phyloP scores from a whole-genome alignment of 2,888 invertebrate genomes.

The Agonopterix subpropinquella region DNA sequence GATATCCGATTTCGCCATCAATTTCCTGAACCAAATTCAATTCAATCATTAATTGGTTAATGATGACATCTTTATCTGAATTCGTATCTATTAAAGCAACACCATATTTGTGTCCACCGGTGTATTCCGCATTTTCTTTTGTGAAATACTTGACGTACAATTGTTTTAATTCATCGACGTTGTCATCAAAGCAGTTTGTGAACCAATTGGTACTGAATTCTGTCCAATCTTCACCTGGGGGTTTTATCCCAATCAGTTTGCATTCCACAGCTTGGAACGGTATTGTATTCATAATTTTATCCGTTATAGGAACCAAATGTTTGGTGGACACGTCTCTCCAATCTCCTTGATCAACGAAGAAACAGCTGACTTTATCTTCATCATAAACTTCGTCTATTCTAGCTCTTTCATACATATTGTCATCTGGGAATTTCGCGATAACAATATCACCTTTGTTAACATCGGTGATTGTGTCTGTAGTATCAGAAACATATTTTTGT shows the following conservation, averaged over 20 bases:
- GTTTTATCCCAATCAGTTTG: conserved; percentile 67
- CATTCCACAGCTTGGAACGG: conserved; percentile 82
- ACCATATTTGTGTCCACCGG: conserved; percentile 64
- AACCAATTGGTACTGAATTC: conserved; percentile 71
- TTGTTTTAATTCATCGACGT: conserved; percentile 45
- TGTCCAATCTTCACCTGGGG: conserved; percentile 64
- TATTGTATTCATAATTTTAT: conserved; percentile 62
- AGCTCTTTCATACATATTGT: conserved; percentile 57
- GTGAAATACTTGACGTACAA: conserved; percentile 57
- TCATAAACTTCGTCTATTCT: conserved; percentile 47
- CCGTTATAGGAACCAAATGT: conserved; percentile 64
- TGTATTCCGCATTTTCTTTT: conserved; percentile 44
- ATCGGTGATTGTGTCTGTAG: conserved; percentile 23
- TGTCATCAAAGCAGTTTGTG: conserved; percentile 52
- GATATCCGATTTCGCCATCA: conserved; percentile 34
- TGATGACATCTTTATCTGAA: conserved; percentile 43
- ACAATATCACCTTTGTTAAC: conserved; percentile 58
- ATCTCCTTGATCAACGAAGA: conserved; percentile 80
- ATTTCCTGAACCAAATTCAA: conserved; percentile 57
- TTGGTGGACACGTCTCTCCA: conserved; percentile 47
- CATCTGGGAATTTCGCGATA: conserved; percentile 65
- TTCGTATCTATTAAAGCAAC: conserved; percentile 66
- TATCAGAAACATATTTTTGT: conserved; percentile 35
- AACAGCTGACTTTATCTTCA: conserved; percentile 64
- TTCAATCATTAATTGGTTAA: conserved; percentile 69